Evolutionary conservation across 64 coral and sea anemone species (phyloP).

Genomic region (Montipora capricornis): DNA sequence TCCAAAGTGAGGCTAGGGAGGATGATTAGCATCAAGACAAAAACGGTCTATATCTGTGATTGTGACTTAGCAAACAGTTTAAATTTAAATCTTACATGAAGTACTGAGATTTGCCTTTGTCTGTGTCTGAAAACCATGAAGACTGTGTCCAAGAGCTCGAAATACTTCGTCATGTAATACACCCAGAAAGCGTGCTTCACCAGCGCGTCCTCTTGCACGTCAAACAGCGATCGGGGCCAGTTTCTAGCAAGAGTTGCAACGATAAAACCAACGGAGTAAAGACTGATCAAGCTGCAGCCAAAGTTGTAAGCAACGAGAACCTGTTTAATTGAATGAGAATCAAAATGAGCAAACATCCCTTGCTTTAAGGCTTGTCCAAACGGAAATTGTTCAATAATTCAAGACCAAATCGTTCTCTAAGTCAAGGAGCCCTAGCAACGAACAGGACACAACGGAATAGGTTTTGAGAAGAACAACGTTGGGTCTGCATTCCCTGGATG

Average conservation of each 20-base stretch:
- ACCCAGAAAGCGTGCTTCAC: conserved; percentile 85
- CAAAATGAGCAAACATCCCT: neutral
- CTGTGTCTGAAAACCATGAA: conserved; percentile 98
- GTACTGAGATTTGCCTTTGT: conserved; percentile 89
- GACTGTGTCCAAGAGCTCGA: conserved; percentile 92
- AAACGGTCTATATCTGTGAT: no score
- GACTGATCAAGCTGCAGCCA: conserved; percentile 84
- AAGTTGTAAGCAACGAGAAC: conserved; percentile 94
- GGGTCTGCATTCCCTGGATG: no score
- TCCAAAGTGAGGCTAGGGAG: no score
- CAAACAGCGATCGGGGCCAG: conserved; percentile 74
- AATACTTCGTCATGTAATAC: conserved; percentile 91
- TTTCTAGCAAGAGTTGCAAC: conserved; percentile 32
- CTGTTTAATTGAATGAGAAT: conserved; percentile 32
- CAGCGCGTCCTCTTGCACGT: conserved; percentile 48
- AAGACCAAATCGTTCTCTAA: no score
- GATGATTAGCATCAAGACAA: no score
- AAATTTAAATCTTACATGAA: conserved; percentile 84
- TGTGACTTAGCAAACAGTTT: neutral
- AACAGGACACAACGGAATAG: no score
- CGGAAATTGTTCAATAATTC: no score
- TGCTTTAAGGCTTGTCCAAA: no score
- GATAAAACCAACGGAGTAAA: conserved; percentile 74
- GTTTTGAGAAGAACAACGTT: no score
- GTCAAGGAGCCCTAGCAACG: no score